Conservation (phyloP, 2,888 invertebrate genomes). For the Pyrocoelia pectoralis region DNA sequence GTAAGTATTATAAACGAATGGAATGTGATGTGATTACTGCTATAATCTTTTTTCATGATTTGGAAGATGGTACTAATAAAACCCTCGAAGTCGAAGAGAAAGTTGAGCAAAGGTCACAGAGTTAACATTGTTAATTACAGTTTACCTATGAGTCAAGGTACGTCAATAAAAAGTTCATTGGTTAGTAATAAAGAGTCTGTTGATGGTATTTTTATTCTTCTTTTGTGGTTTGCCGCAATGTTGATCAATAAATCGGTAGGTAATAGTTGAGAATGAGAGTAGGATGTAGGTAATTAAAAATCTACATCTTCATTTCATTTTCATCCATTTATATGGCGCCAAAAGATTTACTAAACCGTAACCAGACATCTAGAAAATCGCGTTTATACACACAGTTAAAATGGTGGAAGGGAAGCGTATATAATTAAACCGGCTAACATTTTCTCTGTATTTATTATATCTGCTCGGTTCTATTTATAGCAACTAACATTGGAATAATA, state of each 20-base stretch:
- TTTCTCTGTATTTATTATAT: conserved; percentile 30
- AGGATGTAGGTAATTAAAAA: background rate
- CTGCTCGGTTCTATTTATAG: conserved; percentile 28
- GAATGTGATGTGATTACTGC: too few relatives aligned
- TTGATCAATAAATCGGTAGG: background rate
- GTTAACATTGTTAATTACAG: too few relatives aligned
- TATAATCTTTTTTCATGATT: too few relatives aligned
- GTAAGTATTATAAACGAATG: too few relatives aligned
- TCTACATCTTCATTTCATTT: background rate
- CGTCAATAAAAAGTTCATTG: too few relatives aligned
- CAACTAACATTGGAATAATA: conserved; percentile 40
- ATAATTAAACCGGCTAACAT: conserved; percentile 46
- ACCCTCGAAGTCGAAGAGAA: too few relatives aligned
- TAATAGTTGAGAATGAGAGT: background rate
- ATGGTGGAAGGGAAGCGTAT: conserved; percentile 40
- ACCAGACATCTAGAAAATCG: conserved; percentile 27
- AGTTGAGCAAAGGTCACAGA: too few relatives aligned
- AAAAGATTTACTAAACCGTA: conserved; percentile 23
- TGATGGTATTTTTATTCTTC: too few relatives aligned
- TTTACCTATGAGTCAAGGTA: too few relatives aligned
- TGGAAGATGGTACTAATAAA: too few relatives aligned
- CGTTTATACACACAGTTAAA: conserved; percentile 20
- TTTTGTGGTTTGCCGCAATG: too few relatives aligned
- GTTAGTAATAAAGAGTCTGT: too few relatives aligned
- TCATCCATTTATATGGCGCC: conserved; percentile 21